Evolutionary conservation across 2,797 vertebrate genomes (phyloP).

Genomic region (Crypturellus tataupa): DNA sequence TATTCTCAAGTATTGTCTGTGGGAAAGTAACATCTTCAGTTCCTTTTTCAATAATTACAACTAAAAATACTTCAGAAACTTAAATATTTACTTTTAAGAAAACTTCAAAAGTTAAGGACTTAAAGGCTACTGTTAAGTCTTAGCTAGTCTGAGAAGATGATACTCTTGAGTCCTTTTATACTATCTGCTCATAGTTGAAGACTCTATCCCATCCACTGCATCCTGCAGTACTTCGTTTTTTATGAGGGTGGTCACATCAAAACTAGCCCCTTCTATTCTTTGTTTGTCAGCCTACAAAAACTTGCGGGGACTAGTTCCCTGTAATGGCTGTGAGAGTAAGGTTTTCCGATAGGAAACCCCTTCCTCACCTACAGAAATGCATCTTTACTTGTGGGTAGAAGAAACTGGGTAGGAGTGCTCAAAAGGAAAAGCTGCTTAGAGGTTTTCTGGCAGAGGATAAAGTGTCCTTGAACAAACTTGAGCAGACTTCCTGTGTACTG

Average conservation of each 20-base stretch:
- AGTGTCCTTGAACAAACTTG: constrained; percentile 47
- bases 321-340: not conserved
- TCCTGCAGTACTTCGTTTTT: not conserved
- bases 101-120: not conserved
- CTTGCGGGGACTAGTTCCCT: not conserved
- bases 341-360: not conserved
- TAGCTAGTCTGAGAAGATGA: not conserved
- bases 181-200: not conserved
- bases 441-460: constrained; percentile 34
- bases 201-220: not conserved
- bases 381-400: not conserved
- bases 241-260: not conserved
- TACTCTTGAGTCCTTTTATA: not conserved
- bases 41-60: not conserved
- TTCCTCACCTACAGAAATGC: not conserved
- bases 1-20: not conserved
- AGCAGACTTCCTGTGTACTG: not conserved
- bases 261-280: not conserved
- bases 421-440: constrained; percentile 16
- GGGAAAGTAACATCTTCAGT: not conserved
- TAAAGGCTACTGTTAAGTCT: not conserved
- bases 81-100: not conserved
- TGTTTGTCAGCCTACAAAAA: not conserved
- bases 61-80: not conserved
- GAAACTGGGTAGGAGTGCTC: not conserved